Base-by-base conservation (phyloP, 2,888 invertebrate genomes). In the Tachina fera region DNA sequence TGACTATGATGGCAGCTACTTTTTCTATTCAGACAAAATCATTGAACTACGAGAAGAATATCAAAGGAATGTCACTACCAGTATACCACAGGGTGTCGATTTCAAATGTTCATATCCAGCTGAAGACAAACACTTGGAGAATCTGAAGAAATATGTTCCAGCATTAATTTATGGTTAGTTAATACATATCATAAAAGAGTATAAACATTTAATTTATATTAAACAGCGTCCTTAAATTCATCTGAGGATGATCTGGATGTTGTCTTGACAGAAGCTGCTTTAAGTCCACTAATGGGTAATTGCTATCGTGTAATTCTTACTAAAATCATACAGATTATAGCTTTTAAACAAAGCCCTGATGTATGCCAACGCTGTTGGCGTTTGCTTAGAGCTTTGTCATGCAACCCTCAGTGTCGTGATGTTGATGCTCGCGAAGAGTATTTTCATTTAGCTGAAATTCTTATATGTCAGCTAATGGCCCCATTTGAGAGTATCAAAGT, bases 31-130 rank as follows among this genome's bases (percentile, higher is more conserved):
- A 8, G 93, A 93, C 74, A 91, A 90, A 87, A 90, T 92, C 9
- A 88, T 93, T 8, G 91, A 93, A 72, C 81, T 93, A 31, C 90
- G 92, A 3, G 92, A 91, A 47, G 92, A 93, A 86, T 93, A 92
- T 79, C 91, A 92, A 77, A 92, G 90, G 68, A 90, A 91, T 43
- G 88, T 91, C 1, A 83, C 87, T 6, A 89, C 90, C 10, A 84
- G 87, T 14, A 74, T 90, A 72, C 89, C 90, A 1, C 74, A 89
- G 51, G 90, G 89, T 13, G 88, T 87, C 0, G 90, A 91, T 56
- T 89, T 92, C 8, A 87, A 87, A 13, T 89, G 91, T 67, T 86
- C 89, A 6, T 92, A 91, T 88, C 90, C 91, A 0, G 85, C 91
- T 6, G 92, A 92, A 78, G 91, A 91, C 1, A 90, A 89, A 58